phyloP scores from a whole-genome alignment of 2,113 vertebrate species.

The Turnix velox region DNA sequence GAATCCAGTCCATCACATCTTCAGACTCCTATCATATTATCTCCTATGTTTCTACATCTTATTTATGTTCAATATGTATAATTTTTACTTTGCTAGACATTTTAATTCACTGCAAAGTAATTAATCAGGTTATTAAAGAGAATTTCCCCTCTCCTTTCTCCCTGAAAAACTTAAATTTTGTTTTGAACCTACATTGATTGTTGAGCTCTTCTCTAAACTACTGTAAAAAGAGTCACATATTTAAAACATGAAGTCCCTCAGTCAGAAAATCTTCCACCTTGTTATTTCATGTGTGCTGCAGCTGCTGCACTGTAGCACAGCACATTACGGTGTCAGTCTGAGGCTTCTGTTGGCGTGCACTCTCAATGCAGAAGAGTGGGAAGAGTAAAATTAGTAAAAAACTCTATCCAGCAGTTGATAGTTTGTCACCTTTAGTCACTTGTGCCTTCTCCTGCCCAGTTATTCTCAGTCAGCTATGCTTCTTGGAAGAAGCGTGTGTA shows the following conservation, averaged over 20 bases:
- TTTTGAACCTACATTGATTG: neutral
- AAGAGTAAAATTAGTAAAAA: neutral
- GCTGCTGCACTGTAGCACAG: neutral
- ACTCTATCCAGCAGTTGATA: fast-evolving
- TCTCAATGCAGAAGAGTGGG: neutral
- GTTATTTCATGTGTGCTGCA: neutral
- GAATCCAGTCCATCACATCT: neutral
- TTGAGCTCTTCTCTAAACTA: neutral
- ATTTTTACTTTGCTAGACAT: neutral
- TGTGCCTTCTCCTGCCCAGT: neutral
- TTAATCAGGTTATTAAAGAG: neutral
- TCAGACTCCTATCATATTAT: neutral
- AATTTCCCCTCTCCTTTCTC: neutral
- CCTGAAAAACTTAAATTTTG: neutral
- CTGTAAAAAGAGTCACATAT: neutral
- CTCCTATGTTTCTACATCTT: neutral
- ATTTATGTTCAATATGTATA: neutral
- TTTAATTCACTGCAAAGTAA: neutral
- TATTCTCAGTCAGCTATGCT: neutral
- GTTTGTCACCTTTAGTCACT: neutral
- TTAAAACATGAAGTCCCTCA: neutral
- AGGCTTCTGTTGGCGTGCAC: neutral
- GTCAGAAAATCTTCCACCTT: neutral
- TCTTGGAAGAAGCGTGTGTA: neutral
- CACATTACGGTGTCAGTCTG: neutral